A percentile compares a stretch with the other conserved stretches of the same genome.
Evolutionary conservation across 2,113 vertebrate species (phyloP).

Genomic region (Xenus cinereus): DNA sequence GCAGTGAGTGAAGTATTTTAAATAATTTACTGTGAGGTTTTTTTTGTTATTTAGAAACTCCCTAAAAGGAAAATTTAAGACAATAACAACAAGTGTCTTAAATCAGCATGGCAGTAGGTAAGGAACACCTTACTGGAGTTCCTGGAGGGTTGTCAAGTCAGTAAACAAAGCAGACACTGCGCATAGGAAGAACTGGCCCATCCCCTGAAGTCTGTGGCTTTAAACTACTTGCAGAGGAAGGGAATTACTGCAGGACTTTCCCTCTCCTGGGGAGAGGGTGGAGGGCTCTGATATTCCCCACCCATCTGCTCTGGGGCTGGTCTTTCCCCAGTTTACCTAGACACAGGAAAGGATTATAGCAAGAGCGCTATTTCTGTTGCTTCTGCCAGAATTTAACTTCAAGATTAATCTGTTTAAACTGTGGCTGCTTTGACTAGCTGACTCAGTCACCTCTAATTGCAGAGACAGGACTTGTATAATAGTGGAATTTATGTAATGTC

Average conservation of each 20-base stretch:
- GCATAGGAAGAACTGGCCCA: background rate
- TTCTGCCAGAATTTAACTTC: background rate
- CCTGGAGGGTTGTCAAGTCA: background rate
- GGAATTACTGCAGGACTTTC: background rate
- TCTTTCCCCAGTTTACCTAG: background rate
- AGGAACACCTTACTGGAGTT: background rate
- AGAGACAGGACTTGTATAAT: background rate
- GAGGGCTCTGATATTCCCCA: background rate
- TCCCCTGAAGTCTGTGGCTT: background rate
- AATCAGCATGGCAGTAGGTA: background rate
- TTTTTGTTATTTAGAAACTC: background rate
- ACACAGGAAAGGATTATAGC: background rate
- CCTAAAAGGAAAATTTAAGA: background rate
- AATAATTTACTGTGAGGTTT: background rate
- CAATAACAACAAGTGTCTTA: background rate
- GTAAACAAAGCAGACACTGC: background rate
- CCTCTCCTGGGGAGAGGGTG: background rate
- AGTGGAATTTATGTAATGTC: background rate
- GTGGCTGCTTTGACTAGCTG: background rate
- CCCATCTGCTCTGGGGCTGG: accelerated
- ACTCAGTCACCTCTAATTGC: background rate
- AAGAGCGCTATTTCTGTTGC: background rate
- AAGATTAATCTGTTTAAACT: background rate
- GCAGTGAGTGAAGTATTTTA: background rate
- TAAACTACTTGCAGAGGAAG: background rate